phyloP scores from a whole-genome alignment of 2,888 invertebrate species.

The Cheilosia variabilis region DNA sequence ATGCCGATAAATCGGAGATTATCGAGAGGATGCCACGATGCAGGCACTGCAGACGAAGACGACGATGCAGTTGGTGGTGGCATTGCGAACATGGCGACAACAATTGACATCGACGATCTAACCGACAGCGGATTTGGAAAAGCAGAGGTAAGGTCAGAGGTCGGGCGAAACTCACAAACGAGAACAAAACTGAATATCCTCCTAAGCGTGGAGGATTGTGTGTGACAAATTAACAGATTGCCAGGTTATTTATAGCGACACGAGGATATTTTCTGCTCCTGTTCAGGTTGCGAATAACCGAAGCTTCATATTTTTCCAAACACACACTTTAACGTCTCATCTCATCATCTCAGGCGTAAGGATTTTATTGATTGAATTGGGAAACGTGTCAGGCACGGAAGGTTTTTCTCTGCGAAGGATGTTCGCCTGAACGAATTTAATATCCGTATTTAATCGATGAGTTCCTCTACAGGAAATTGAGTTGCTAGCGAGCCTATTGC shows the following conservation, averaged over 20 bases:
- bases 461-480: background rate
- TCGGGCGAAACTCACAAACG: constrained; percentile 52
- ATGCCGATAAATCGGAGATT: constrained; percentile 57
- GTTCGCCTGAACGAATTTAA: background rate
- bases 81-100: constrained; percentile 74
- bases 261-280: constrained; percentile 20
- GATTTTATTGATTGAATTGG: background rate
- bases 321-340: background rate
- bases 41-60: constrained; percentile 46
- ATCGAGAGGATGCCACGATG: constrained; percentile 73
- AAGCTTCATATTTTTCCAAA: background rate
- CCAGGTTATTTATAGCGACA: constrained; percentile 28
- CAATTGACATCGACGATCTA: constrained; percentile 76
- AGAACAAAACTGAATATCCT: constrained; percentile 54
- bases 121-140: constrained; percentile 76
- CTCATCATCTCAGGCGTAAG: background rate
- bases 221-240: constrained; percentile 59
- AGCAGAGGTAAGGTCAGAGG: constrained; percentile 78
- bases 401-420: background rate
- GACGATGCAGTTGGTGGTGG: constrained; percentile 59
- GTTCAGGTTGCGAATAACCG: background rate
- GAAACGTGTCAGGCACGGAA: background rate
- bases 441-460: background rate
- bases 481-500: background rate
- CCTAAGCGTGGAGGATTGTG: background rate